Percentiles rank a stretch among this genome's conserved stretches.
These are phyloP conservation scores for Platanista minor DNA, from an alignment of 2,113 vertebrate species.

Conservation along the genomic window DNA sequence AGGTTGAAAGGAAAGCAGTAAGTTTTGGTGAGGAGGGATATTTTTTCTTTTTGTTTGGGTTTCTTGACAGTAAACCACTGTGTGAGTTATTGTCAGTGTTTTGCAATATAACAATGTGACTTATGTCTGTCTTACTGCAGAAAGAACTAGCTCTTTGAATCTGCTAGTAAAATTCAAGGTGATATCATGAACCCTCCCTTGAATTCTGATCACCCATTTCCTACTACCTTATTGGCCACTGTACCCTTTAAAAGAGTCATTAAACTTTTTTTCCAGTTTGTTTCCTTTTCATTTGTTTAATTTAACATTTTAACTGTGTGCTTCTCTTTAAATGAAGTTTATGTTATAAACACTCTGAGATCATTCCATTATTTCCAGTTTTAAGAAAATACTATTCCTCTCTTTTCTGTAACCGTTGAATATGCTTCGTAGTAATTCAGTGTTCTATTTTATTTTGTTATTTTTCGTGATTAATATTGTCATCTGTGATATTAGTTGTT, in stretches of 20 bases:
- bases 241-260: neutral
- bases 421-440: neutral
- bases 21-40: neutral
- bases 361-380: neutral
- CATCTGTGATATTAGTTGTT: neutral
- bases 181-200: neutral
- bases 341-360: neutral
- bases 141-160: slow-evolving; percentile 9
- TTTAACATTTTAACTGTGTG: neutral
- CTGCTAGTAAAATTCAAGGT: slow-evolving; percentile 44
- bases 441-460: neutral
- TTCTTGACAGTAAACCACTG: slow-evolving; percentile 38
- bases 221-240: neutral
- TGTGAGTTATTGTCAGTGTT: slow-evolving; percentile 23
- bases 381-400: neutral
- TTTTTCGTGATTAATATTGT: neutral
- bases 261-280: neutral
- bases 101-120: neutral
- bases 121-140: neutral
- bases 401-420: neutral
- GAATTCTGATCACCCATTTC: neutral
- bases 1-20: slow-evolving; percentile 9
- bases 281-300: neutral
- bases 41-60: slow-evolving; percentile 35
- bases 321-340: neutral